Base-by-base conservation (phyloP, 2,113 vertebrate species). In the Sylvilagus bachmani region DNA sequence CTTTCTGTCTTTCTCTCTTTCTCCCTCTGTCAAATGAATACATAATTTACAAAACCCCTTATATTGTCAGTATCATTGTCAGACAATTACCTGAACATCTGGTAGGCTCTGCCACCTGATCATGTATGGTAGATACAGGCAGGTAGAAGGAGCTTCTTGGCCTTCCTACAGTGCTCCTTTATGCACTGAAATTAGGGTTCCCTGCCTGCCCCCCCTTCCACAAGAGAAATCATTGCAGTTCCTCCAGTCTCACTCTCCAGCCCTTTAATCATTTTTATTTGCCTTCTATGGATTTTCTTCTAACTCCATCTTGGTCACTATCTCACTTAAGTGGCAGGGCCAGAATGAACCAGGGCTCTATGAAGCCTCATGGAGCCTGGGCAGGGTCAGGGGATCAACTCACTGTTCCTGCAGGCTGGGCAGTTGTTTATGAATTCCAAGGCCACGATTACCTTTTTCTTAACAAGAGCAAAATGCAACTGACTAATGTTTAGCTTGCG, bases 391-490 rank as follows among this genome's bases (percentile, higher is more conserved):
- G 92, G 69, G 70, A 51, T 38, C 10, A 1, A 12, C 58, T 25
- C 21, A 10, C 16, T 22, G 21, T 29, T 77, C 82, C 62, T 10
- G 25, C 36, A 11, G 24, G 31, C 66, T 17, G 49, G 75, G 53
- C 0, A 1, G 38, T 67, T 44, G 17, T 51, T 90, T 81, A 62
- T 61, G 66, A 89, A 86, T 94, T 96, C 93, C 71, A 80, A 70
- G 16, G 36, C 69, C 36, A 7, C 1, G 0, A 25, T 24, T n/a
- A 74, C 13, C 92, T 86, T 86, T 66, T 92, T 24, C 91, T 89
- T 89, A 83, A 53, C 75, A 80, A 94, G 91, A 95, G 85, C 70
- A 89, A 89, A 92, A 69, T 44, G 29, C 44, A 33, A 67, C 83
- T 6, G 5, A 74, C 51, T 93, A 66, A 29, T 3, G 22, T 62